phyloP scores from a whole-genome alignment of 2,888 invertebrate genomes.

The Marasmarcha lunaedactyla region DNA sequence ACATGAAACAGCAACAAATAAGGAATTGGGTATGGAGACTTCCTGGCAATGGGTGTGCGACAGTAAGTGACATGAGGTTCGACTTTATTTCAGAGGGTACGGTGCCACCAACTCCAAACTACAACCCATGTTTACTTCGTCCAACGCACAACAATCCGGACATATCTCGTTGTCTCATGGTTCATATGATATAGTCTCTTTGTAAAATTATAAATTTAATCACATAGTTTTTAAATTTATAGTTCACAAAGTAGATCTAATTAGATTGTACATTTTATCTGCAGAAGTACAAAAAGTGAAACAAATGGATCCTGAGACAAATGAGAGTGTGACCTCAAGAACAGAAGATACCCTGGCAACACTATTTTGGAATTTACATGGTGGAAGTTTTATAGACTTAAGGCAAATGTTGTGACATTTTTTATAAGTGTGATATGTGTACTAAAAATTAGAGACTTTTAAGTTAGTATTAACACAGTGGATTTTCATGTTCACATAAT shows the following conservation, averaged over 20 bases:
- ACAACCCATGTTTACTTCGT: conserved; percentile 60
- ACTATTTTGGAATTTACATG: conserved; percentile 74
- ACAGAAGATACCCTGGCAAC: conserved; percentile 64
- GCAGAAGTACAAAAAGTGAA: conserved; percentile 66
- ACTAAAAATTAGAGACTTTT: conserved; percentile 17
- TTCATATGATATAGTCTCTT: conserved; percentile 69
- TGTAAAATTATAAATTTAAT: conserved; percentile 20
- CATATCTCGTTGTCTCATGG: conserved; percentile 74
- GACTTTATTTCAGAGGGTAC: conserved; percentile 69
- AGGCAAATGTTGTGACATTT: conserved; percentile 42
- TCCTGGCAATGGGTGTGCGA: conserved; percentile 36
- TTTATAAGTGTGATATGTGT: conserved; percentile 27
- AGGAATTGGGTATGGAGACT: conserved; percentile 37
- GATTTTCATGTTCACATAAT: conserved; percentile 10
- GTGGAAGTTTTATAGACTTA: conserved; percentile 72
- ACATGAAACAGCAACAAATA: conserved; percentile 53
- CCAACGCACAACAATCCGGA: conserved; percentile 72
- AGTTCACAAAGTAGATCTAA: conserved; percentile 25
- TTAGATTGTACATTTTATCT: conserved; percentile 61
- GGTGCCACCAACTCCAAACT: conserved; percentile 59
- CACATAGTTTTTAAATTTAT: conserved; percentile 11
- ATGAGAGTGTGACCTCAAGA: conserved; percentile 56
- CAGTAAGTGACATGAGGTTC: conserved; percentile 54
- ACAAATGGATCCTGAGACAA: conserved; percentile 60
- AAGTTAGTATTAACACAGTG: conserved; percentile 5